A percentile compares a stretch with the other conserved stretches of the same genome.
These are phyloP conservation scores for Drosophila sturtevanti DNA, from an alignment of 1,140 invertebrate genomes.

Conservation along the genomic window DNA sequence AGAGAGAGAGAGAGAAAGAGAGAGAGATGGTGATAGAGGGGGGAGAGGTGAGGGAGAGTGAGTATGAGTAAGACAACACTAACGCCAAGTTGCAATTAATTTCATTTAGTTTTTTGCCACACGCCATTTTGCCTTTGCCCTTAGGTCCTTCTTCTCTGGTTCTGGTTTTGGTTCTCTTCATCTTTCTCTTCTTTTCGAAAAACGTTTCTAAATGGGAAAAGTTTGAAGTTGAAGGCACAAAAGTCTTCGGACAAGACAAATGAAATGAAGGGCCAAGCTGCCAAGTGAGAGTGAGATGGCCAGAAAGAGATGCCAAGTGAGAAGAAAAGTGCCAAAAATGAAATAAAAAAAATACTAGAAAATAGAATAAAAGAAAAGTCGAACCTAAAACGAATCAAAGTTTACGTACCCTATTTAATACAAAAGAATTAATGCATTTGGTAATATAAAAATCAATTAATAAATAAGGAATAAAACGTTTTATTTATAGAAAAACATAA, in stretches of 20 bases:
- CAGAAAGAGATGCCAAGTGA: slow-evolving; percentile 6
- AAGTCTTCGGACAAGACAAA: slow-evolving; percentile 70
- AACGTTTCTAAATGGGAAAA: slow-evolving; percentile 70
- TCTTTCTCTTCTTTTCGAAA: background rate
- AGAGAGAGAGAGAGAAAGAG: background rate
- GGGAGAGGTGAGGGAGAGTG: background rate
- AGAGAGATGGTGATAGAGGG: background rate
- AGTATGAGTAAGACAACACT: slow-evolving; percentile 40
- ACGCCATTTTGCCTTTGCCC: slow-evolving; percentile 47
- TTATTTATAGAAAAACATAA: no score
- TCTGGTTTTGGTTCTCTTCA: background rate
- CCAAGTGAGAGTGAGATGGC: slow-evolving; percentile 39
- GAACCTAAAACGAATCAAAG: slow-evolving; percentile 9
- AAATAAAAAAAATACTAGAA: slow-evolving; percentile 23
- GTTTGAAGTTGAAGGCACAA: slow-evolving; percentile 72
- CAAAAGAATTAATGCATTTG: no score
- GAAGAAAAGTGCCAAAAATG: slow-evolving; percentile 11
- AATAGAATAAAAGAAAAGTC: slow-evolving; percentile 19
- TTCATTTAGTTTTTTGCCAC: slow-evolving; percentile 76
- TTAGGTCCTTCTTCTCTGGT: background rate
- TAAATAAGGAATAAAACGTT: no score
- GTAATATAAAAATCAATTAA: no score
- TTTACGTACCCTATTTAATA: background rate
- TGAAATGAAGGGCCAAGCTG: slow-evolving; percentile 29
- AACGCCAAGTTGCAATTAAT: slow-evolving; percentile 75